phyloP scores from a whole-genome alignment of 2,888 invertebrate genomes.

The Pachliopta kotzebuea region DNA sequence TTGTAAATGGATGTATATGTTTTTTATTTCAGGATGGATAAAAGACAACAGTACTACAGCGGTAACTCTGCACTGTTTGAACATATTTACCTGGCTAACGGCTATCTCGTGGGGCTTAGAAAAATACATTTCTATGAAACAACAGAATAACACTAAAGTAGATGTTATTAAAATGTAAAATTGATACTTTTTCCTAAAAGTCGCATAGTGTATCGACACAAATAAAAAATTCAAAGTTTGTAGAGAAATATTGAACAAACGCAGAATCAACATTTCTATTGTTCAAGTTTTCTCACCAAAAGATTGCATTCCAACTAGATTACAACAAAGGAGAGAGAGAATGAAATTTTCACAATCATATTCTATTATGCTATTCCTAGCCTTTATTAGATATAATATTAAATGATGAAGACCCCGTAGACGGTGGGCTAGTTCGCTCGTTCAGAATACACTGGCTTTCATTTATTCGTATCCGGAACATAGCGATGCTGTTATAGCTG shows the following conservation, averaged over 20 bases:
- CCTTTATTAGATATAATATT: no score
- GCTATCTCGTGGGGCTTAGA: constrained; percentile 83
- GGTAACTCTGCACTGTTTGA: constrained; percentile 83
- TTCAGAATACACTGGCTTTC: no score
- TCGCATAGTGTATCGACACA: no score
- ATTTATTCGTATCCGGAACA: no score
- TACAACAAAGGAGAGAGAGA: no score
- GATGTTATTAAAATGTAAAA: constrained; percentile 43
- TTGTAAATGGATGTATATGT: background rate
- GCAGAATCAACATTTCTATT: background rate
- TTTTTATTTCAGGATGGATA: constrained; percentile 78
- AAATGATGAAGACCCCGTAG: no score
- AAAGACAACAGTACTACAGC: constrained; percentile 82
- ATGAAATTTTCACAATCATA: no score
- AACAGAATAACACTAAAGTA: constrained; percentile 41
- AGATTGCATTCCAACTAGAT: no score
- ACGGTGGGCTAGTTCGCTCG: no score
- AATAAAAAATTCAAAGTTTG: no score
- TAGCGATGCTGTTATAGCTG: no score
- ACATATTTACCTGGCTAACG: constrained; percentile 83
- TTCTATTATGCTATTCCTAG: no score
- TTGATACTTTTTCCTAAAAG: background rate
- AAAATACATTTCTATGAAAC: constrained; percentile 56
- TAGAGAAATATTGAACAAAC: background rate
- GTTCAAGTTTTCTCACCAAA: background rate